Conservation (phyloP, 2,797 vertebrate species). For the Acipenser transmontanus region DNA sequence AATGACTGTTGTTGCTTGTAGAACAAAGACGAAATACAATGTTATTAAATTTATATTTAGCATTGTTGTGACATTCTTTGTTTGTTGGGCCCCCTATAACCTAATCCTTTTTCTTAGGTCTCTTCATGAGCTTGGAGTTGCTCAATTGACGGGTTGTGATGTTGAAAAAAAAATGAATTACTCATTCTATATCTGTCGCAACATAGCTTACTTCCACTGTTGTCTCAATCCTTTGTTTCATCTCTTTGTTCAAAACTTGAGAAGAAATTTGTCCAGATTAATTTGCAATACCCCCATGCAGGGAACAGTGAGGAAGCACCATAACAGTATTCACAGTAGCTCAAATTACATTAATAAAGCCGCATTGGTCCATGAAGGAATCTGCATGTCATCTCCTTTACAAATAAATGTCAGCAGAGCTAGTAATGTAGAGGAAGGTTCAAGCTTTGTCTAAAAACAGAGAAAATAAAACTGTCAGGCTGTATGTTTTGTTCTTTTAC, state of each 20-base stretch:
- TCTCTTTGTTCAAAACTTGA: conserved; percentile 19
- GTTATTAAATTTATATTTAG: conserved; percentile 29
- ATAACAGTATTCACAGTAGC: no score
- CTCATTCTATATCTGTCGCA: conserved; percentile 29
- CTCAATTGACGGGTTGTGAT: background rate
- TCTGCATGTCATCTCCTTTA: no score
- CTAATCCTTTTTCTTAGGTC: conserved; percentile 28
- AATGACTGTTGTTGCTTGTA: conserved; percentile 19
- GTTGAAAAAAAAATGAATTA: background rate
- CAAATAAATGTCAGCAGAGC: no score
- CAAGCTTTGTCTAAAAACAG: no score
- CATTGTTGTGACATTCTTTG: conserved; percentile 31
- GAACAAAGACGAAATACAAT: conserved; percentile 23
- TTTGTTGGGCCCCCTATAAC: conserved; percentile 43
- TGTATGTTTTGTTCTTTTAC: no score
- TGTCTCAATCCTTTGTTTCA: conserved; percentile 43
- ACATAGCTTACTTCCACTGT: conserved; percentile 37
- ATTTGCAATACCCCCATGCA: no score
- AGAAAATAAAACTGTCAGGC: no score
- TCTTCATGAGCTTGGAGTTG: background rate
- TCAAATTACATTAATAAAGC: no score
- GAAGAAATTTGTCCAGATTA: no score
- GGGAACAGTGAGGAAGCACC: no score
- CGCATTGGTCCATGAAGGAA: no score
- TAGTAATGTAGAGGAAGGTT: no score